Conservation (phyloP, 35 echinoderm and acorn worm genomes). For the Acanthaster planci region DNA sequence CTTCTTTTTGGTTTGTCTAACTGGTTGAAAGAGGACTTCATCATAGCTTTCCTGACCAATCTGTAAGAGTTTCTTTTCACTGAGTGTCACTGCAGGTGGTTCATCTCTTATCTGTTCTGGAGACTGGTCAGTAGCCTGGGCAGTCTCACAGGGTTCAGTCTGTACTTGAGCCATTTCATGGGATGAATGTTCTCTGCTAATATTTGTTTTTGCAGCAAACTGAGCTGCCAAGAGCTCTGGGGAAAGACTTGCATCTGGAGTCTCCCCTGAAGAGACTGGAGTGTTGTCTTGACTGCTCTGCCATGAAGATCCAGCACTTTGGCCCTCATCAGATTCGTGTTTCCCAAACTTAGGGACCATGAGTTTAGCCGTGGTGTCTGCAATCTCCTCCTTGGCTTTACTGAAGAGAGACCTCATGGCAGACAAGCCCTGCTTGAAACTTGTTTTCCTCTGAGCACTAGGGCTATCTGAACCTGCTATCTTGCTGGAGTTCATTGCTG, state of each 20-base stretch:
- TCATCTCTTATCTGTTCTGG: background rate
- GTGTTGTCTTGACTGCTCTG: background rate
- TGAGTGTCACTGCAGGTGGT: background rate
- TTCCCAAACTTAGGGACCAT: slow-evolving; percentile 46
- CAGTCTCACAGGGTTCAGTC: background rate
- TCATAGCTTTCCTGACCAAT: slow-evolving; percentile 71
- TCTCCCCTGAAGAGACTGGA: background rate
- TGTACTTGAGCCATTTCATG: background rate
- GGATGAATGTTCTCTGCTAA: too few species aligned
- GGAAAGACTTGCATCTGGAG: background rate
- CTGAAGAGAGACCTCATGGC: slow-evolving; percentile 1
- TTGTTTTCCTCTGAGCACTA: background rate
- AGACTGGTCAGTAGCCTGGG: slow-evolving; percentile 5
- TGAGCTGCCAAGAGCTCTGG: background rate
- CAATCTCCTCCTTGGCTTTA: slow-evolving; percentile 74
- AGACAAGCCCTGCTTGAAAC: background rate
- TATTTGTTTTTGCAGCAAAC: background rate
- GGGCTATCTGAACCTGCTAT: background rate
- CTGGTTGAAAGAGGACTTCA: slow-evolving; percentile 71
- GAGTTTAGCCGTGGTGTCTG: slow-evolving; percentile 39
- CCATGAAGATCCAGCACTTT: slow-evolving; percentile 27
- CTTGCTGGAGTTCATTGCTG: background rate
- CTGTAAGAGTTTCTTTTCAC: slow-evolving; percentile 49
- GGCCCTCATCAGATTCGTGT: slow-evolving; percentile 18
- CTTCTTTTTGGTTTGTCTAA: slow-evolving; percentile 74